Conservation (phyloP, 2,797 vertebrate genomes). For the Propithecus deckenii region DNA sequence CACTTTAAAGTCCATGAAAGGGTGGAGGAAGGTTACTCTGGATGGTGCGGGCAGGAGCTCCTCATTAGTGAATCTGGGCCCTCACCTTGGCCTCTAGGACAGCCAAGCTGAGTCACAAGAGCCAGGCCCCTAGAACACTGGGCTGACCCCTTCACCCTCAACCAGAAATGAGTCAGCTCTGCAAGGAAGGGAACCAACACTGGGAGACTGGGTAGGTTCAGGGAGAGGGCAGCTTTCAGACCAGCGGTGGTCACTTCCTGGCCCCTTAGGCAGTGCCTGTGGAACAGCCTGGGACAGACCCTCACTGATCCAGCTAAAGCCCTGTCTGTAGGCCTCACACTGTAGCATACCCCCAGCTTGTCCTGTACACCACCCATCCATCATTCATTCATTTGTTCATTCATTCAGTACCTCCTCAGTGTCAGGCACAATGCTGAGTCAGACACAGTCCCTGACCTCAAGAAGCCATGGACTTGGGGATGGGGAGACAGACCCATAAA, state of each 20-base stretch:
- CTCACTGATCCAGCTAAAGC: neutral
- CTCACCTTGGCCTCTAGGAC: neutral
- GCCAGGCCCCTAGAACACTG: neutral
- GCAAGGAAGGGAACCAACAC: neutral
- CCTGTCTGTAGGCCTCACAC: neutral
- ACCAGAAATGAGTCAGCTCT: neutral
- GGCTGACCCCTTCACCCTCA: neutral
- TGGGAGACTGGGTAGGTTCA: neutral
- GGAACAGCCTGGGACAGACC: neutral
- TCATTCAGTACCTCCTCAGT: neutral
- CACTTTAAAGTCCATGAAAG: fast-evolving
- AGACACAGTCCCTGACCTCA: neutral
- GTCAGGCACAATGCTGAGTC: neutral
- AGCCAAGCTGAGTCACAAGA: neutral
- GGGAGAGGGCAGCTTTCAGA: neutral
- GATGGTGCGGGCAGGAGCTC: neutral
- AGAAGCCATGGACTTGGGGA: neutral
- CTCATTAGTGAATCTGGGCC: neutral
- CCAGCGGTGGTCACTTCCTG: neutral
- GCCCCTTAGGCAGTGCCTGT: neutral
- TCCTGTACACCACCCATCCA: neutral
- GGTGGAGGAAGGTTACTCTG: neutral
- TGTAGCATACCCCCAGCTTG: neutral
- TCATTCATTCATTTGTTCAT: neutral
- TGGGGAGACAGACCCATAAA: neutral